These are phyloP conservation scores for Galbula dea DNA, from an alignment of 2,113 vertebrate genomes.

Conservation along the genomic window DNA sequence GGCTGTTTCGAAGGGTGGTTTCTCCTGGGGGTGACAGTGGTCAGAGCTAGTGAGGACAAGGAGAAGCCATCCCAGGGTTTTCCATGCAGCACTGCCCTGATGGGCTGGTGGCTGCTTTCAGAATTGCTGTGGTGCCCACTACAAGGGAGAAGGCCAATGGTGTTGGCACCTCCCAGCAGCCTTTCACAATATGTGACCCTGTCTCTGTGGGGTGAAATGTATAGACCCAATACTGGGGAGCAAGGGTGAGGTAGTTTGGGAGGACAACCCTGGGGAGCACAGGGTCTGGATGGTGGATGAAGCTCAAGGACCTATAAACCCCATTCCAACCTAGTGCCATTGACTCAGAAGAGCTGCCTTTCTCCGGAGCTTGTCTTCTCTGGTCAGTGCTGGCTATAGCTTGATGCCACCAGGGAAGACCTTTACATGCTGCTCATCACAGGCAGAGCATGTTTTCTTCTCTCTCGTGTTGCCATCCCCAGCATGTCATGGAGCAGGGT, in stretches of 20 bases:
- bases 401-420: background rate
- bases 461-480: background rate
- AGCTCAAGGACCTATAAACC: background rate
- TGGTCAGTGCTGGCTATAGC: background rate
- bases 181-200: background rate
- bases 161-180: background rate
- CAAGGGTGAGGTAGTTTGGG: background rate
- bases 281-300: background rate
- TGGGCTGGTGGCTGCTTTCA: background rate
- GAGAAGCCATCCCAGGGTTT: background rate
- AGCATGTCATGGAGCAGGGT: background rate
- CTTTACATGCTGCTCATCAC: background rate
- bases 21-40: background rate
- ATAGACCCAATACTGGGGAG: background rate
- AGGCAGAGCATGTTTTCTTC: background rate
- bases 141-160: background rate
- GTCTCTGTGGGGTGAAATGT: background rate
- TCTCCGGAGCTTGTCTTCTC: background rate
- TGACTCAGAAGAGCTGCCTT: background rate
- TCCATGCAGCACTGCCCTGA: background rate
- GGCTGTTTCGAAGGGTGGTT: background rate
- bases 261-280: background rate
- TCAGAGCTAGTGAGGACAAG: background rate
- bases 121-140: background rate
- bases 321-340: background rate